phyloP scores from a whole-genome alignment of 2,888 invertebrate species.

The Galerucella pusilla region DNA sequence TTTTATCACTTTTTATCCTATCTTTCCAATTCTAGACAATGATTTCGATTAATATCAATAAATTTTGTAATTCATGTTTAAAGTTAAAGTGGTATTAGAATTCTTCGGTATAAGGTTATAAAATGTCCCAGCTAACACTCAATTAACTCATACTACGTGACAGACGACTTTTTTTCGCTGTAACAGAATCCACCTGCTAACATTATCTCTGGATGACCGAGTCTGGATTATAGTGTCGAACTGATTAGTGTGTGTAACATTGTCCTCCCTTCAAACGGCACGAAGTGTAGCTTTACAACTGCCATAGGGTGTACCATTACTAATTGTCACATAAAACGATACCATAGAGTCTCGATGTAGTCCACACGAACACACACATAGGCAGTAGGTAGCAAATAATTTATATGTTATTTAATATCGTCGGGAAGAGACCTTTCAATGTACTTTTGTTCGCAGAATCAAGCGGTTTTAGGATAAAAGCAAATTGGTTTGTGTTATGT shows the following conservation, averaged over 20 bases:
- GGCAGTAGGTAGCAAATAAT: constrained; percentile 3
- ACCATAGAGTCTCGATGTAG: constrained; percentile 15
- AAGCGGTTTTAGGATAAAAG: background rate
- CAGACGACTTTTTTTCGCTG: constrained; percentile 13
- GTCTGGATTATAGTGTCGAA: constrained; percentile 46
- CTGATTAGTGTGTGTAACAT: constrained; percentile 47
- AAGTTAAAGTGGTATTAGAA: too few relatives aligned
- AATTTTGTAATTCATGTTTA: too few relatives aligned
- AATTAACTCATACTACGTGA: background rate
- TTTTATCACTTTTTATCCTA: too few relatives aligned
- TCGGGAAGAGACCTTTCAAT: constrained; percentile 16
- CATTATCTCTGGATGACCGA: constrained; percentile 42
- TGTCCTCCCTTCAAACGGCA: constrained; percentile 35
- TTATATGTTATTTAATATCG: constrained; percentile 14
- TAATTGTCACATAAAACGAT: constrained; percentile 44
- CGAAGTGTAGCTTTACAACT: constrained; percentile 45
- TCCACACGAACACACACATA: constrained; percentile 16
- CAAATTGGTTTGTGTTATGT: background rate
- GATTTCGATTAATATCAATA: too few relatives aligned
- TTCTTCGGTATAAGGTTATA: constrained; percentile 3
- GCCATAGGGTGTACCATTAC: constrained; percentile 44
- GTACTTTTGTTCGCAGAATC: constrained; percentile 16
- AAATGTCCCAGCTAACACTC: background rate
- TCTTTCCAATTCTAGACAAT: too few relatives aligned
- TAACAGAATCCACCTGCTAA: constrained; percentile 41